These are phyloP conservation scores for Naso thynnoides DNA, from an alignment of 2,797 vertebrate species.

Conservation along the genomic window DNA sequence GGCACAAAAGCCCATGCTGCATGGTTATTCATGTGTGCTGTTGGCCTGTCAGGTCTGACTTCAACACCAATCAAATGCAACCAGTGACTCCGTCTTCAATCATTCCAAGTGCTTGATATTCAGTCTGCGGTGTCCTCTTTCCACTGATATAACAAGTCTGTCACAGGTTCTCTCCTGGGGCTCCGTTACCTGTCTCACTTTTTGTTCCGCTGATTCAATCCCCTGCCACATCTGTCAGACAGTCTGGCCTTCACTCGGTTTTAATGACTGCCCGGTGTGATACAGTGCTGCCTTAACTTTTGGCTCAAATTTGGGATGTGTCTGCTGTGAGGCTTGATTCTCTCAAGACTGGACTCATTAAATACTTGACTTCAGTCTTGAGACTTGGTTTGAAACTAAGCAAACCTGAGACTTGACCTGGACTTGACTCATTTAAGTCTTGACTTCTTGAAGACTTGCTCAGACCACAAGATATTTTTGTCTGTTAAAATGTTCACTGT, in stretches of 20 bases:
- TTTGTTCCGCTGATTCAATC: constrained; percentile 49
- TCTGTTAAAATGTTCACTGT: too few relatives aligned
- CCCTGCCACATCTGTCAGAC: constrained; percentile 35
- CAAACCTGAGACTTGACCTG: neutral
- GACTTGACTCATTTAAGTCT: neutral
- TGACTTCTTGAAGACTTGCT: neutral
- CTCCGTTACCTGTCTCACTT: constrained; percentile 55
- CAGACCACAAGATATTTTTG: too few relatives aligned
- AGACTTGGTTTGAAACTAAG: neutral
- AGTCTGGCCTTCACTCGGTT: constrained; percentile 32
- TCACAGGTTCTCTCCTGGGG: constrained; percentile 47
- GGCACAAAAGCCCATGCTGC: neutral
- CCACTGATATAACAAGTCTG: constrained; percentile 52
- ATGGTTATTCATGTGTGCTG: constrained; percentile 6
- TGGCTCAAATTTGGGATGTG: neutral
- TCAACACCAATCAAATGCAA: constrained; percentile 33
- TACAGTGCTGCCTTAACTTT: neutral
- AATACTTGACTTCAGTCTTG: neutral
- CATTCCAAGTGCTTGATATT: constrained; percentile 46
- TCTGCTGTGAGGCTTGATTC: neutral
- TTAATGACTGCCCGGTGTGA: constrained; percentile 37
- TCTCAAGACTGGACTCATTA: neutral
- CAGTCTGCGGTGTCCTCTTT: constrained; percentile 56
- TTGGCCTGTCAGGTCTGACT: constrained; percentile 30
- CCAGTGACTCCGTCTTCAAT: constrained; percentile 33